Percentiles rank a stretch among this genome's conserved stretches.
Evolutionary conservation across 2,888 invertebrate species (phyloP).

Genomic region (Chrysolina americana): DNA sequence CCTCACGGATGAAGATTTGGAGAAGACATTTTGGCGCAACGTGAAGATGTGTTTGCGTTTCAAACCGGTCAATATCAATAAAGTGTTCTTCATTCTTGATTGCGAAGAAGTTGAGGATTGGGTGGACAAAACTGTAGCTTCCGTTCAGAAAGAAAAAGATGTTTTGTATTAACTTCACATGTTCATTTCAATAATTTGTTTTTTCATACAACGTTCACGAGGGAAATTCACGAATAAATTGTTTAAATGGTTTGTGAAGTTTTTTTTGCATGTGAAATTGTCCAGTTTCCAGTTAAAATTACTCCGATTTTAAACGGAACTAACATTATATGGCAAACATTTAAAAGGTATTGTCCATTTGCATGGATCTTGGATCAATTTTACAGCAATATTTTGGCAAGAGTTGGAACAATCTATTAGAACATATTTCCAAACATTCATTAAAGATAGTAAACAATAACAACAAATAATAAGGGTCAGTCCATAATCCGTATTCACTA

Average conservation of each 20-base stretch:
- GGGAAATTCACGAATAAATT: background rate
- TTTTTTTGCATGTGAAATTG: background rate
- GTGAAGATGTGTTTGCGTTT: conserved; percentile 24
- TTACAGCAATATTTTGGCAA: no score
- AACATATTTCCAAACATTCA: no score
- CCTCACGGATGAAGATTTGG: conserved; percentile 20
- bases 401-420: no score
- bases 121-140: conserved; percentile 2
- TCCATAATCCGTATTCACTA: no score
- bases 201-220: background rate
- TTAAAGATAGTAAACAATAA: no score
- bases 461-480: no score
- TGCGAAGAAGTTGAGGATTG: conserved; percentile 16
- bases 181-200: background rate
- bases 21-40: conserved; percentile 26
- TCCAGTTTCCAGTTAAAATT: no score
- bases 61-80: conserved; percentile 22
- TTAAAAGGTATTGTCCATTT: no score
- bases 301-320: no score
- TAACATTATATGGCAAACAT: no score
- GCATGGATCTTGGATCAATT: no score
- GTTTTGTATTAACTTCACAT: background rate
- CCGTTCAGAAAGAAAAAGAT: background rate
- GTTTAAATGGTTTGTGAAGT: background rate
- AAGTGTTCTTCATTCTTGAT: conserved; percentile 14